Percentiles rank a stretch among this genome's conserved stretches.
These are phyloP conservation scores for Drosophila kurseongensis DNA, from an alignment of 1,140 invertebrate species.

Conservation along the genomic window DNA sequence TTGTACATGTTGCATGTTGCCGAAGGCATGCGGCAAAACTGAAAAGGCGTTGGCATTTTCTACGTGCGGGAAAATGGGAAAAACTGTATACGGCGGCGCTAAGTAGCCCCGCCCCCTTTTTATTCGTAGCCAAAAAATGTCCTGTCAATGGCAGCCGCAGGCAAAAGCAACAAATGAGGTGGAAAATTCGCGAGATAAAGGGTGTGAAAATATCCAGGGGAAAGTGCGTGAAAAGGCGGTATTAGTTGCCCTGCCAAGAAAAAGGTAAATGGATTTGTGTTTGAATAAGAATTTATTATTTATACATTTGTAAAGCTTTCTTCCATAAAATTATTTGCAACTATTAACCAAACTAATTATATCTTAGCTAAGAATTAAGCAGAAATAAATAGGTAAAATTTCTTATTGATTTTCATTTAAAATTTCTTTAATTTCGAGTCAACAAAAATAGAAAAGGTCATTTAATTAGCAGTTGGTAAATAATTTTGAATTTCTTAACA, in stretches of 20 bases:
- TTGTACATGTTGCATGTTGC: slow-evolving; percentile 17
- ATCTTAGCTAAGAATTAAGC: no score
- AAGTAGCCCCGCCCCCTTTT: slow-evolving; percentile 53
- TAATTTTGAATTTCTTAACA: no score
- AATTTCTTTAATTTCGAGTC: no score
- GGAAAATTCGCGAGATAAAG: neutral
- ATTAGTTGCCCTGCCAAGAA: neutral
- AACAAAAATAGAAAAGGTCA: no score
- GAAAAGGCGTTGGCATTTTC: slow-evolving; percentile 32
- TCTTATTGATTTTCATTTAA: no score
- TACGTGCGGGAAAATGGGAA: slow-evolving; percentile 6
- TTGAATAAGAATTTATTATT: no score
- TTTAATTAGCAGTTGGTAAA: no score
- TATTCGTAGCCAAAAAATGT: slow-evolving; percentile 44
- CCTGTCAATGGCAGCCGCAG: slow-evolving; percentile 54
- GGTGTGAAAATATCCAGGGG: neutral
- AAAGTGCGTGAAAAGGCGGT: neutral
- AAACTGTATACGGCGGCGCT: slow-evolving; percentile 29
- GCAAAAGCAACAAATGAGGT: slow-evolving; percentile 16
- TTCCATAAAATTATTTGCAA: no score
- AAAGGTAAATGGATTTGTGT: neutral
- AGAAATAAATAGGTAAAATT: no score
- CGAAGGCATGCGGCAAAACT: slow-evolving; percentile 39
- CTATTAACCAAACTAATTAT: no score
- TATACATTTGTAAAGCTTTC: no score